Evolutionary conservation across 2,113 vertebrate genomes (phyloP).

Genomic region (Phalacrocorax carbo): DNA sequence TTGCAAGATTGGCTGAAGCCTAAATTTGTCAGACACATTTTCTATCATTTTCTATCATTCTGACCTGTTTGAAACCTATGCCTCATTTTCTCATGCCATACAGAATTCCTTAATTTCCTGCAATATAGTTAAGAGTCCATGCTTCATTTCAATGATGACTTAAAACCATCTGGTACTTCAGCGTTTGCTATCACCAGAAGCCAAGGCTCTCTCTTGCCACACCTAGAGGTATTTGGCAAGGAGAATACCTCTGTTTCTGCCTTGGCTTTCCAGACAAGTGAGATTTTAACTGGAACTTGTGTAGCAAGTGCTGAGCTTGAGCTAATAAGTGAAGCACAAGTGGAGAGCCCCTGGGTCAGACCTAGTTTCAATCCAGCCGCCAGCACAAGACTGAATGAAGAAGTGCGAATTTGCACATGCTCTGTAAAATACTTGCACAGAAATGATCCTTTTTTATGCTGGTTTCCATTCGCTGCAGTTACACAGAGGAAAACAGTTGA

Average conservation of each 20-base stretch:
- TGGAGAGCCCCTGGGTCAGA: not conserved
- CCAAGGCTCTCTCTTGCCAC: not conserved
- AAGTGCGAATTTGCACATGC: not conserved
- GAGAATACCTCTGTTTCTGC: not conserved
- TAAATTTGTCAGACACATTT: not conserved
- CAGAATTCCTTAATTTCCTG: not conserved
- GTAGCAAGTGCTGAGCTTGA: not conserved
- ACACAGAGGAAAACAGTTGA: not conserved
- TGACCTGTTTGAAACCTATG: not conserved
- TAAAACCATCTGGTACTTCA: not conserved
- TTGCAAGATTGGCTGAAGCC: not conserved
- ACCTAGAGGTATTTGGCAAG: not conserved
- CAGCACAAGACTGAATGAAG: not conserved
- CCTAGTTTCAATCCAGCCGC: not conserved
- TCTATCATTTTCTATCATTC: not conserved
- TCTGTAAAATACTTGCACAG: not conserved
- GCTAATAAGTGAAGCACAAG: not conserved
- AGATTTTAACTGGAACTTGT: not conserved
- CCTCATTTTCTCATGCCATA: not conserved
- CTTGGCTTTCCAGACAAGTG: not conserved
- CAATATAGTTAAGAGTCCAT: not conserved
- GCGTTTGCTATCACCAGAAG: not conserved
- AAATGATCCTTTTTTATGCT: not conserved
- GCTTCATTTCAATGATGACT: not conserved
- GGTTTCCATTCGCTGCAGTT: not conserved